Percentiles rank a stretch among this genome's conserved stretches.
Conservation (phyloP, 2,797 vertebrate genomes). For the Bradypodion pumilum region DNA sequence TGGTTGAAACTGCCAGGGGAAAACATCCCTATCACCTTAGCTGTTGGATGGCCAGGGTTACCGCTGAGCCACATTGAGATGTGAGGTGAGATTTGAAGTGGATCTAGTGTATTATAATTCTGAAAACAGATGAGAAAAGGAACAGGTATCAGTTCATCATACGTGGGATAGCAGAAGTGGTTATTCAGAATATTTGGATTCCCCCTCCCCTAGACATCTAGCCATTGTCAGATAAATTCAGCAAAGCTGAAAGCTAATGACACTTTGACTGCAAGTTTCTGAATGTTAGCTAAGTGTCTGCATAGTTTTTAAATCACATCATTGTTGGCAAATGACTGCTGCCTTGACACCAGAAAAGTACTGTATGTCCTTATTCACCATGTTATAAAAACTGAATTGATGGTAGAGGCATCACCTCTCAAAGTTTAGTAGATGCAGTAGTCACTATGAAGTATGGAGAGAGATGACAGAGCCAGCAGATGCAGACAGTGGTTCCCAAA, state of each 20-base stretch:
- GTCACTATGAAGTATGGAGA: slow-evolving; percentile 20
- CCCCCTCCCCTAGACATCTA: not conserved
- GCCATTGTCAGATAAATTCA: not conserved
- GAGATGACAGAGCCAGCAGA: not conserved
- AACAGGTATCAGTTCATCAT: not conserved
- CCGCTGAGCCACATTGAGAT: too few species aligned
- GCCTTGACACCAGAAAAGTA: not conserved
- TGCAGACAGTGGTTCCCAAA: not conserved
- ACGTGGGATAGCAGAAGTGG: not conserved
- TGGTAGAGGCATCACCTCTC: not conserved
- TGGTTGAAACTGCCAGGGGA: too few species aligned
- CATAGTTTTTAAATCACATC: slow-evolving; percentile 4
- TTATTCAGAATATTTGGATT: not conserved
- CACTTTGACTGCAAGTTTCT: not conserved
- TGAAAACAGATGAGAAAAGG: not conserved
- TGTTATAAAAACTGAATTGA: not conserved
- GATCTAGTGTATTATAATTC: not conserved
- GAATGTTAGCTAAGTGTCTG: slow-evolving; percentile 14
- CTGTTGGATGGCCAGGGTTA: too few species aligned
- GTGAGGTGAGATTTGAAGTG: too few species aligned
- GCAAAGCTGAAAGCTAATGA: not conserved
- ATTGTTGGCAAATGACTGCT: slow-evolving; percentile 2
- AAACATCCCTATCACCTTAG: too few species aligned
- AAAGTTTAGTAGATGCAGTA: slow-evolving; percentile 5
- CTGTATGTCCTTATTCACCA: slow-evolving; percentile 16